A percentile compares a stretch with the other conserved stretches of the same genome.
Evolutionary conservation across 2,797 vertebrate species (phyloP).

Genomic region (Merluccius polli): DNA sequence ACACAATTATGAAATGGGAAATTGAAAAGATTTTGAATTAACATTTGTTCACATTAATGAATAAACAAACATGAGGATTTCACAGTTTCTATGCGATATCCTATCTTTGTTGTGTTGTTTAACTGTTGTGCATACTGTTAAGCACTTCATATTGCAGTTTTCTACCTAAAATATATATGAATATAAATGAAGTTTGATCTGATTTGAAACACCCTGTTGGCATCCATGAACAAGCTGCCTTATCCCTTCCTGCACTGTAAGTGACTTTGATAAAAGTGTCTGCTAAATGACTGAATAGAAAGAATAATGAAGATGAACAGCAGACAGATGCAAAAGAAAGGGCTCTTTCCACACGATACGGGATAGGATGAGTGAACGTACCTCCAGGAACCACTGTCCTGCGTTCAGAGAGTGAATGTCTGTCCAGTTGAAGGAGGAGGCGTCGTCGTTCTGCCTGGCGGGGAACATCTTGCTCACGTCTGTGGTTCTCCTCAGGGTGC

Average conservation of each 20-base stretch:
- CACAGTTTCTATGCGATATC: background rate
- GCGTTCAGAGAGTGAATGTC: constrained; percentile 87
- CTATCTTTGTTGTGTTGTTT: background rate
- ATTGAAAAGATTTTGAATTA: no score
- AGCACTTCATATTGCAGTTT: background rate
- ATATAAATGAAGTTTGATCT: no score
- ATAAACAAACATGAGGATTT: background rate
- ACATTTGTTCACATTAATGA: background rate
- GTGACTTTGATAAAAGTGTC: background rate
- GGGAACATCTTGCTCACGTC: constrained; percentile 81
- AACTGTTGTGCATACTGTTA: no score
- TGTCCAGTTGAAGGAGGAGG: constrained; percentile 93
- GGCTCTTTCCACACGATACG: background rate
- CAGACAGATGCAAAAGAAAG: background rate
- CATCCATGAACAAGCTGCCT: no score
- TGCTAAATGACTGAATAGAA: no score
- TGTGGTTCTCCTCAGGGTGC: constrained; percentile 85
- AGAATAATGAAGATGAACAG: background rate
- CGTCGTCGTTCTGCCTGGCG: constrained; percentile 70
- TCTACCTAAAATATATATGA: no score
- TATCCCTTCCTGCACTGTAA: no score
- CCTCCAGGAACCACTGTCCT: constrained; percentile 92
- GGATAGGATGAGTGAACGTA: constrained; percentile 45
- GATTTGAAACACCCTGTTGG: no score
- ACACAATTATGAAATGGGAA: background rate